phyloP scores from a whole-genome alignment of 2,113 vertebrate species.

The Chauna torquata region DNA sequence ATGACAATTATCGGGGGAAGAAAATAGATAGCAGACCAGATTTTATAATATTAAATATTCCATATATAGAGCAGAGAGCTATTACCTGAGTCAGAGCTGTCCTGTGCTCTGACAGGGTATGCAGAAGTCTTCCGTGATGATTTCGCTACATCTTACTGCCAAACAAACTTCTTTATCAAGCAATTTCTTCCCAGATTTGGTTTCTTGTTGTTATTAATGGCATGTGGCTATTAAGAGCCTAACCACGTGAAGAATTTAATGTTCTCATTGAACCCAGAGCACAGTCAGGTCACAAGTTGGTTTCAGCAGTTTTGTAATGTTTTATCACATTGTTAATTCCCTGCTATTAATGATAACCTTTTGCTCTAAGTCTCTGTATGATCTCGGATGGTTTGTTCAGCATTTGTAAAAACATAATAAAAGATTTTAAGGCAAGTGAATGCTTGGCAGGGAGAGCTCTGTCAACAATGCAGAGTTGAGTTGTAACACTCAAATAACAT shows the following conservation, averaged over 20 bases:
- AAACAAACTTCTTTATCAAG: background rate
- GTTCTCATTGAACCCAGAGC: background rate
- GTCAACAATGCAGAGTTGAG: background rate
- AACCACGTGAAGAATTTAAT: background rate
- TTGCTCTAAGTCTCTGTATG: background rate
- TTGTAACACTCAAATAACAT: background rate
- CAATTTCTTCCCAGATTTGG: background rate
- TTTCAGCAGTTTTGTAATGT: slow-evolving; percentile 14
- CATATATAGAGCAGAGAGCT: background rate
- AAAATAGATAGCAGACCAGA: background rate
- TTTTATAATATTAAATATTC: background rate
- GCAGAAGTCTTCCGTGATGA: background rate
- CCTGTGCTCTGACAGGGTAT: background rate
- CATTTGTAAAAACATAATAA: slow-evolving; percentile 6
- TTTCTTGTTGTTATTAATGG: background rate
- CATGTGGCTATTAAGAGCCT: background rate
- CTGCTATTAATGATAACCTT: background rate
- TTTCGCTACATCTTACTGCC: background rate
- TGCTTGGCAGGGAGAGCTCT: background rate
- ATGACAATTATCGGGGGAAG: background rate
- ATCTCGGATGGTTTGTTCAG: slow-evolving; percentile 2
- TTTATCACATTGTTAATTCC: slow-evolving; percentile 18
- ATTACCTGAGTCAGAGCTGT: background rate
- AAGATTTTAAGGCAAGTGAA: background rate
- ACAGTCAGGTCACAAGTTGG: background rate